phyloP scores from a whole-genome alignment of 1,140 invertebrate species.

The Drosophila repletoides region DNA sequence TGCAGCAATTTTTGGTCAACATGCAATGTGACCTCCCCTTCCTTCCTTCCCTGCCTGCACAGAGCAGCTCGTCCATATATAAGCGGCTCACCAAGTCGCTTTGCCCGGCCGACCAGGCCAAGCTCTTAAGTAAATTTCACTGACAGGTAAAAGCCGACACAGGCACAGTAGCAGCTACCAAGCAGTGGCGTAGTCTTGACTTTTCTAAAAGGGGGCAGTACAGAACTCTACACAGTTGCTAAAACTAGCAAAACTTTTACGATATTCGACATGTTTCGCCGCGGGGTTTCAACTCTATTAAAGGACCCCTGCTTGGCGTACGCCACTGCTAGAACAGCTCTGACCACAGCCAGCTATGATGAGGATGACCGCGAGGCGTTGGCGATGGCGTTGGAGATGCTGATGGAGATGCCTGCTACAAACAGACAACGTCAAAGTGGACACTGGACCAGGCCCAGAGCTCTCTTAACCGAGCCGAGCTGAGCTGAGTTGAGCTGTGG shows the following conservation, averaged over 20 bases:
- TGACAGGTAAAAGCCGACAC: conserved; percentile 8
- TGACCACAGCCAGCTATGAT: conserved; percentile 21
- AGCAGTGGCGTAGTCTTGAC: too few species aligned
- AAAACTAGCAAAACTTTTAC: too few species aligned
- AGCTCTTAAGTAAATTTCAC: conserved; percentile 54
- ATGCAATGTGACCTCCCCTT: conserved; percentile 19
- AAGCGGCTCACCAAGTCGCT: conserved; percentile 1
- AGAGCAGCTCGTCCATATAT: background rate
- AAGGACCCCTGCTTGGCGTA: too few species aligned
- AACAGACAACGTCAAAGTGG: background rate
- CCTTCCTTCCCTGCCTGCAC: background rate
- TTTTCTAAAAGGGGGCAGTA: too few species aligned
- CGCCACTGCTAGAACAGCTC: too few species aligned
- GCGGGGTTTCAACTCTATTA: too few species aligned
- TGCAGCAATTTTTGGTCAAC: conserved; percentile 26
- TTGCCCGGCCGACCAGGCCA: background rate
- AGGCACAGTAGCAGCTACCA: conserved; percentile 1
- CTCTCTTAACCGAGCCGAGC: conserved; percentile 16
- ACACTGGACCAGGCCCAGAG: background rate
- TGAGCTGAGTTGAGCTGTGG: conserved; percentile 36
- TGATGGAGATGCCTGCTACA: background rate
- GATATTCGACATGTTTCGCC: too few species aligned
- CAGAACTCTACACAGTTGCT: too few species aligned
- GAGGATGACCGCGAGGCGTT: too few species aligned
- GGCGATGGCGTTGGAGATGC: too few species aligned